These are phyloP conservation scores for Thera britannica DNA, from an alignment of 2,888 invertebrate species.

Conservation along the genomic window DNA sequence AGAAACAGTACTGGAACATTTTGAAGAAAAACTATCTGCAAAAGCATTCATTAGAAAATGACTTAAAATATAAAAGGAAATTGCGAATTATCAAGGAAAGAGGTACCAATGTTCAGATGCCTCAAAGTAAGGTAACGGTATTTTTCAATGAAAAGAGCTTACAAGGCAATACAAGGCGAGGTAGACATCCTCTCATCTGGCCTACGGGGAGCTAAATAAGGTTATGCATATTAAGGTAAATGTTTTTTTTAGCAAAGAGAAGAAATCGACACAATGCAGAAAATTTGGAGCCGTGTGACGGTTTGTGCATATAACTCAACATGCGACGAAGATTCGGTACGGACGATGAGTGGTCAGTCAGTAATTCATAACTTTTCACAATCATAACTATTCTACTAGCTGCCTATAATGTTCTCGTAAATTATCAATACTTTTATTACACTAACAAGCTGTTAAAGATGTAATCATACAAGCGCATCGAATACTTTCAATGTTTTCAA, in stretches of 20 bases:
- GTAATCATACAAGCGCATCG: neutral
- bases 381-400: neutral
- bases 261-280: constrained; percentile 79
- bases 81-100: constrained; percentile 74
- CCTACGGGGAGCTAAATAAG: too few relatives aligned
- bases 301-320: constrained; percentile 69
- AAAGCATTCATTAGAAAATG: constrained; percentile 49
- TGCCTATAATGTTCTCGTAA: neutral
- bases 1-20: constrained; percentile 76
- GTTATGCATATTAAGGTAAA: too few relatives aligned
- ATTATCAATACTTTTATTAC: neutral
- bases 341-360: constrained; percentile 73
- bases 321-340: constrained; percentile 68
- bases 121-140: constrained; percentile 70
- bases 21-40: constrained; percentile 71
- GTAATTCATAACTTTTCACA: too few relatives aligned
- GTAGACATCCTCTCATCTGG: too few relatives aligned
- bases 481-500: constrained; percentile 23
- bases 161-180: too few relatives aligned
- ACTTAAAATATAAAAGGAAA: constrained; percentile 64
- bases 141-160: too few relatives aligned
- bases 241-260: constrained; percentile 72
- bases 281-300: constrained; percentile 77
- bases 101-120: constrained; percentile 77
- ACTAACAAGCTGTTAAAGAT: constrained; percentile 2